Evolutionary conservation across 2,888 invertebrate species (phyloP).

Genomic region (Oithona nana): DNA sequence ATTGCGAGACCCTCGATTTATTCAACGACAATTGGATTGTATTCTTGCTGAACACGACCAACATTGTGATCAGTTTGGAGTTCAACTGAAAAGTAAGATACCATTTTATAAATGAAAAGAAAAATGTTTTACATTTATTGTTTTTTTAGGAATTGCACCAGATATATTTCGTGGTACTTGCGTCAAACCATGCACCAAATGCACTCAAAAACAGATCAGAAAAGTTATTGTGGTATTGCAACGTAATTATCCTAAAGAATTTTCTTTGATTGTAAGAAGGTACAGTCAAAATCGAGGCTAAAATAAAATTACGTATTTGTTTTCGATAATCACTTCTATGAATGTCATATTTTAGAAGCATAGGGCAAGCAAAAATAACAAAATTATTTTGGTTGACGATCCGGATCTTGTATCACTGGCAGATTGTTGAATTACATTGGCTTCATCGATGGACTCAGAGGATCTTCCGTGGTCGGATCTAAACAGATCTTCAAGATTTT

Average conservation of each 20-base stretch:
- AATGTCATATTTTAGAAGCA: too few species aligned
- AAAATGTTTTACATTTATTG: neutral
- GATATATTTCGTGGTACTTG: neutral
- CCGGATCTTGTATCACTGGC: too few species aligned
- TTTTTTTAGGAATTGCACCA: neutral
- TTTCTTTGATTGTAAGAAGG: neutral
- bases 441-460: too few species aligned
- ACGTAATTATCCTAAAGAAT: neutral
- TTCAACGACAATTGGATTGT: neutral
- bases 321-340: too few species aligned
- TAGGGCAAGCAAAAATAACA: too few species aligned
- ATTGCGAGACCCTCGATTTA: neutral
- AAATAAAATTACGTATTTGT: too few species aligned
- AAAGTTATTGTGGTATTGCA: neutral
- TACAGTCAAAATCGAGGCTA: neutral
- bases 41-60: neutral
- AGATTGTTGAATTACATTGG: too few species aligned
- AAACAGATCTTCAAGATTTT: too few species aligned
- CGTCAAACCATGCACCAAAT: neutral
- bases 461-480: too few species aligned
- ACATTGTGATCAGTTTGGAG: neutral
- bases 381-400: too few species aligned
- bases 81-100: neutral
- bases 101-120: neutral
- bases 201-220: neutral